These are phyloP conservation scores for Pammene aurita DNA, from an alignment of 2,888 invertebrate species.

Conservation along the genomic window DNA sequence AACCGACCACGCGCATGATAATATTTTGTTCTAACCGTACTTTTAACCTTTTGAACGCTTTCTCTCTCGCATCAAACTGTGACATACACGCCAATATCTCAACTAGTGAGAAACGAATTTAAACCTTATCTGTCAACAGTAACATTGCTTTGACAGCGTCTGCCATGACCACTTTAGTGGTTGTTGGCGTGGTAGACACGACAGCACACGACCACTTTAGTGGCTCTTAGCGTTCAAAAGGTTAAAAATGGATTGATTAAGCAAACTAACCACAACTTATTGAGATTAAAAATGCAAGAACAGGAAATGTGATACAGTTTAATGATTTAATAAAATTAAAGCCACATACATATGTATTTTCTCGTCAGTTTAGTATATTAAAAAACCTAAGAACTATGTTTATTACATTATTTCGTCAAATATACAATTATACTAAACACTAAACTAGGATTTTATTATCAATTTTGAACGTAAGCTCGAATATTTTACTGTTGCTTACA, in stretches of 20 bases:
- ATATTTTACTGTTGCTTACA: conserved; percentile 25
- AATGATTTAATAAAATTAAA: conserved; percentile 35
- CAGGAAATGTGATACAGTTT: conserved; percentile 28
- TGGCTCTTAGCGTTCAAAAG: no score
- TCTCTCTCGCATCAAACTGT: no score
- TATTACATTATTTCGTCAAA: conserved; percentile 37
- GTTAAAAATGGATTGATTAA: conserved; percentile 4
- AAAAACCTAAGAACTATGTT: conserved; percentile 27
- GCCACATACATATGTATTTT: conserved; percentile 34
- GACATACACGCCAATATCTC: no score
- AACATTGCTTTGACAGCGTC: no score
- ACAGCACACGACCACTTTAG: no score
- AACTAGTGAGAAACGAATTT: no score
- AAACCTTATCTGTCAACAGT: no score
- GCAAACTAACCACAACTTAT: conserved; percentile 10
- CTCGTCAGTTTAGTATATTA: conserved; percentile 33
- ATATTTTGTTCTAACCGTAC: no score
- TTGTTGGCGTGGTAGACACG: no score
- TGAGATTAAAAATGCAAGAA: conserved; percentile 20
- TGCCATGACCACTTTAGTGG: no score
- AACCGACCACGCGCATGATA: no score
- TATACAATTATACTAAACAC: conserved; percentile 34
- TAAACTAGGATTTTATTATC: conserved; percentile 31
- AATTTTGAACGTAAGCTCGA: conserved; percentile 29
- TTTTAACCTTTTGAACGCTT: no score